Evolutionary conservation across 2,888 invertebrate species (phyloP), one percentile per base, ranked within the genome.

Genomic region (Nomada lathburiana): DNA sequence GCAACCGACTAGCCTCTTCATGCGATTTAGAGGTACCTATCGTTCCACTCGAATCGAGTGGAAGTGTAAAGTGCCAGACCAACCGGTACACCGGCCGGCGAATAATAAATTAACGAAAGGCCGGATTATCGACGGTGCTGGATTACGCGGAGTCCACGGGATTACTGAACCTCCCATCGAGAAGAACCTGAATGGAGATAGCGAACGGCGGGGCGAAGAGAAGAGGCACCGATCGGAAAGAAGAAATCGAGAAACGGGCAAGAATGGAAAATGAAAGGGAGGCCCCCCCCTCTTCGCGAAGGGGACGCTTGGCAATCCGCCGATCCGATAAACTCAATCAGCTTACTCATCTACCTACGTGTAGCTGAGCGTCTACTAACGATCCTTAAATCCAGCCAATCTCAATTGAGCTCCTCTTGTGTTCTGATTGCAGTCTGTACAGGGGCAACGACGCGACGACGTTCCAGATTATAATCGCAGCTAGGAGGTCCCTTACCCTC

Each of bases 241-340:
- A 80, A 79, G 53, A 78, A 80, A 84, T 69, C 64, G 80, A 75
- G 82, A 69, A 82, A 74, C 59, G 71, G 50, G 74, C 62, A 86
- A 84, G 84, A 85, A 88, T 85, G 81, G 86, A 80, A 85, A 85
- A 88, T 83, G 88, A 85, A 88, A 80, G 72, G 68, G 77, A 75
- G 67, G 44, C 64, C 5, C 44, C 72, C 69, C 47, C 64, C 5
- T 20, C 70, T 68, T 81, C 81, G 55, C 55, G 60, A 59, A 53
- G 53, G 65, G 69, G 80, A 50, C 67, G 85, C 84, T 85, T 88
- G 86, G 89, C 89, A 88, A 91, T 91, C 86, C 86, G 87, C 81
- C 84, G 88, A 88, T 90, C 91, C 90, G 90, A 91, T 91, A 90
- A 92, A 92, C 92, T 89, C 91, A 92, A 93, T 92, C 92, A 91